Percentiles rank a stretch among this genome's conserved stretches.
phyloP scores from a whole-genome alignment of 2,797 vertebrate genomes.

The Sebastes hubbsi region DNA sequence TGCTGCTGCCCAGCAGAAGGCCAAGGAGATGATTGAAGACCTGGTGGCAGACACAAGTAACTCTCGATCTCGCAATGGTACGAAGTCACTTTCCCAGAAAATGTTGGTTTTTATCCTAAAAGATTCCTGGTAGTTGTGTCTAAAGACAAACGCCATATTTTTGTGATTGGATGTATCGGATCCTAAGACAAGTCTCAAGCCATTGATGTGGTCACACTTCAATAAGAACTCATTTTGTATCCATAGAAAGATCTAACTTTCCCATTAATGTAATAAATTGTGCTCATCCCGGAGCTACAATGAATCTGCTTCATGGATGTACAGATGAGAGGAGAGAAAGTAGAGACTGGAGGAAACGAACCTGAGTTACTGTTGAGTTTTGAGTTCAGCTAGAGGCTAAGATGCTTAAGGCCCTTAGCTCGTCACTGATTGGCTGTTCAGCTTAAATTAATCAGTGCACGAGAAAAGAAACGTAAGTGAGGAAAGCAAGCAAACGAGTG shows the following conservation, averaged over 20 bases:
- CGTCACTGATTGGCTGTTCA: neutral
- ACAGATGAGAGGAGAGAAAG: neutral
- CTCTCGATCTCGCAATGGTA: conserved; percentile 48
- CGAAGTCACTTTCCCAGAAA: neutral
- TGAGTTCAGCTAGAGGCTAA: too few relatives aligned
- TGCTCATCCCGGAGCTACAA: too few relatives aligned
- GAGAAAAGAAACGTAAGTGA: neutral
- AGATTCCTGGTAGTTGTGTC: neutral
- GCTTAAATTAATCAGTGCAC: neutral
- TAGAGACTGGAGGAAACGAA: neutral
- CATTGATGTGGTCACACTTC: neutral
- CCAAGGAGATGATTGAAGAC: conserved; percentile 87
- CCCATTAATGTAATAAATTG: neutral
- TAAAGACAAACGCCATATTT: neutral
- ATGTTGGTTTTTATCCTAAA: neutral
- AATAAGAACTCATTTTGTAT: neutral
- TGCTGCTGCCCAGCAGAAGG: conserved; percentile 84
- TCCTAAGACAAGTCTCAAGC: neutral
- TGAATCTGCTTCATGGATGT: neutral
- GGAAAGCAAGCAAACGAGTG: neutral
- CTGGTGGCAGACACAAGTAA: conserved; percentile 70
- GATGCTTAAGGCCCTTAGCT: neutral
- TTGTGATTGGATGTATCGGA: neutral
- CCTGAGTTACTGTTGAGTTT: neutral
- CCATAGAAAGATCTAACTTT: neutral